These are phyloP conservation scores for Chironomus tentans DNA, from an alignment of 2,888 invertebrate genomes.

Conservation along the genomic window DNA sequence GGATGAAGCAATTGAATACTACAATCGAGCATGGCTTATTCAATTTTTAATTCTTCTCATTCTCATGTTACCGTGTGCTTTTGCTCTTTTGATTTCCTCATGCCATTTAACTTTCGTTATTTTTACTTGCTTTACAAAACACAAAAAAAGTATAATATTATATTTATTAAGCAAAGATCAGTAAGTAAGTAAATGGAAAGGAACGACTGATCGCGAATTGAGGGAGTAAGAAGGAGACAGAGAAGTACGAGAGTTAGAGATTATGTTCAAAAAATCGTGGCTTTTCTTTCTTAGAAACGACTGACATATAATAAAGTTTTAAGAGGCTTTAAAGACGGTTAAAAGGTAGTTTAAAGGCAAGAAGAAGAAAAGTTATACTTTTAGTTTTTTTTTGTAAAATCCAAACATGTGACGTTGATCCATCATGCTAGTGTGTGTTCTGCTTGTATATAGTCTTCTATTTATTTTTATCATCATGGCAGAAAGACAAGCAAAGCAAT, in stretches of 20 bases:
- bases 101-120: conserved; percentile 17
- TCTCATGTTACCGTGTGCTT: not conserved
- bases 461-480: not conserved
- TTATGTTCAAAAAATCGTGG: not conserved
- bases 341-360: not conserved
- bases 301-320: not conserved
- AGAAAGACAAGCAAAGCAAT: not conserved
- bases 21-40: too few relatives aligned
- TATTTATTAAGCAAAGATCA: too few relatives aligned
- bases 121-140: not conserved
- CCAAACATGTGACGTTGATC: conserved; percentile 9
- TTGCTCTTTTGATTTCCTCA: conserved; percentile 10
- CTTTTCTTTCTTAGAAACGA: too few relatives aligned
- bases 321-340: not conserved
- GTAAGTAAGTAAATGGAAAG: too few relatives aligned
- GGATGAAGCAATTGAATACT: too few relatives aligned
- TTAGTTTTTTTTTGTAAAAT: not conserved
- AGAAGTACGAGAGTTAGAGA: not conserved
- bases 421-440: not conserved
- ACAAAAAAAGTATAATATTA: not conserved
- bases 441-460: not conserved
- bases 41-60: not conserved
- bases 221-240: not conserved
- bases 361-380: not conserved
- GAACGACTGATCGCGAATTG: too few relatives aligned